Conservation (phyloP, 2,888 invertebrate species). For the Erpobdella octoculata region DNA sequence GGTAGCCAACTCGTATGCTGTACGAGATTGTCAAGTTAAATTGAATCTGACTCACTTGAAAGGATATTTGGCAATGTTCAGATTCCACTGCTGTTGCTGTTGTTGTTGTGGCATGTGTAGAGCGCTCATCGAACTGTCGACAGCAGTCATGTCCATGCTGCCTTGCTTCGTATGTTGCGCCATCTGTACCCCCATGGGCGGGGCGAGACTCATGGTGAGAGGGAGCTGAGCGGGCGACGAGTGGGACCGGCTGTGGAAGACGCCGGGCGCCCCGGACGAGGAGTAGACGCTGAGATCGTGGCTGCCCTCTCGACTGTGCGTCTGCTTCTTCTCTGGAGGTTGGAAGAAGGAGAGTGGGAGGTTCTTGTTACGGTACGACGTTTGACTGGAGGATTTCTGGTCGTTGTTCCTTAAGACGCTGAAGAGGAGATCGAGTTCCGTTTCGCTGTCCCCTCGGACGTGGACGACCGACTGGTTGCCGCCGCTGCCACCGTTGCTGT, state of each 20-base stretch:
- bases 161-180: slow-evolving; percentile 21
- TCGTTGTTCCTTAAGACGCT: slow-evolving; percentile 31
- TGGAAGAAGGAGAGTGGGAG: slow-evolving; percentile 31
- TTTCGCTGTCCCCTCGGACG: slow-evolving; percentile 29
- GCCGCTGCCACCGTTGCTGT: background rate
- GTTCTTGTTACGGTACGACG: slow-evolving; percentile 30
- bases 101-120: slow-evolving; percentile 2
- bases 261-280: background rate
- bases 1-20: no score
- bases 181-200: background rate
- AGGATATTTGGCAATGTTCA: slow-evolving; percentile 12
- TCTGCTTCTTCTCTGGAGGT: slow-evolving; percentile 28
- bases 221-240: slow-evolving; percentile 31
- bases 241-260: slow-evolving; percentile 28
- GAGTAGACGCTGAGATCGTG: slow-evolving; percentile 14
- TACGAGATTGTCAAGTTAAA: no score
- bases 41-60: slow-evolving; percentile 6
- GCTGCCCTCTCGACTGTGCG: slow-evolving; percentile 31
- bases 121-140: background rate
- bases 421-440: slow-evolving; percentile 29
- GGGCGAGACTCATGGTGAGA: slow-evolving; percentile 27
- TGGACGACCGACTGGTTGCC: slow-evolving; percentile 22
- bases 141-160: slow-evolving; percentile 14
- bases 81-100: slow-evolving; percentile 11
- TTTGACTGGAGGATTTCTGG: slow-evolving; percentile 19